Conservation (phyloP, 2,888 invertebrate genomes). For the Sepioteuthis lessoniana region DNA sequence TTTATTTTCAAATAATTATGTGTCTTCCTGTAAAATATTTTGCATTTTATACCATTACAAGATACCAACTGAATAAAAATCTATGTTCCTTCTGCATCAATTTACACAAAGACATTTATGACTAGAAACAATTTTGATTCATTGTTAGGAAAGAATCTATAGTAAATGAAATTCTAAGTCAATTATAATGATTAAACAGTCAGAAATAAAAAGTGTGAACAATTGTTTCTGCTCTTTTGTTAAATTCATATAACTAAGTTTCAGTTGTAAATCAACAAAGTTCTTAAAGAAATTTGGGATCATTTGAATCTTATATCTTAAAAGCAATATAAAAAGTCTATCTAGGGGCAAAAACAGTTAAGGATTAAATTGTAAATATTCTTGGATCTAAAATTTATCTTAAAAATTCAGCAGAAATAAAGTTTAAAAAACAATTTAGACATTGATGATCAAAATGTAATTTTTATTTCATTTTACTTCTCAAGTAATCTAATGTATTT, state of each 20-base stretch:
- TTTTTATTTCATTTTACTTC: neutral
- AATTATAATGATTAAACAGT: neutral
- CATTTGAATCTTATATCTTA: neutral
- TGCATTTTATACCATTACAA: neutral
- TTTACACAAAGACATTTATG: neutral
- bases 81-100: neutral
- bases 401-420: neutral
- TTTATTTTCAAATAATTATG: neutral
- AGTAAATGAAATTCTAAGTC: neutral
- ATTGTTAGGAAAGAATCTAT: neutral
- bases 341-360: neutral
- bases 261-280: neutral
- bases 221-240: neutral
- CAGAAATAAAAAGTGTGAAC: neutral
- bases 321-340: neutral
- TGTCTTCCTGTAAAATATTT: slow-evolving; percentile 25
- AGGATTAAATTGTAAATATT: too few relatives aligned
- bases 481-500: neutral
- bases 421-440: neutral
- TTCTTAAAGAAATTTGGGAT: neutral
- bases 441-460: slow-evolving; percentile 13
- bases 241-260: neutral
- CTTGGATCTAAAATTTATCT: neutral
- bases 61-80: neutral
- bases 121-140: neutral